Evolutionary conservation across 2,888 invertebrate species (phyloP).

Genomic region (Troides helena): DNA sequence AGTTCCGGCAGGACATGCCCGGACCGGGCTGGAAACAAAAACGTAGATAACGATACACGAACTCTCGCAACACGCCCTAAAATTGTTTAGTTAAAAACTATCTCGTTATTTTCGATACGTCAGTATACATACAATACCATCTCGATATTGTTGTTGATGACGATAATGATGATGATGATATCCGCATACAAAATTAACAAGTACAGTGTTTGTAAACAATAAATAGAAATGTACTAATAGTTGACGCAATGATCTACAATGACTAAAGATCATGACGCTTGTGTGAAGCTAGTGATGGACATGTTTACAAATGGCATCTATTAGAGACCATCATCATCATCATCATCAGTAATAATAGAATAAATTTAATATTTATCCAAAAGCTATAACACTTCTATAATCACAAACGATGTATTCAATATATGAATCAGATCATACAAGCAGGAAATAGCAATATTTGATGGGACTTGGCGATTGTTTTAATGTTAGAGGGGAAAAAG

Average conservation of each 20-base stretch:
- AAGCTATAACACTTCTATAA: background rate
- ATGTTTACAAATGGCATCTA: background rate
- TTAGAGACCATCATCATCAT: background rate
- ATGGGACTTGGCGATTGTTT: too few species aligned
- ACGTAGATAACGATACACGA: background rate
- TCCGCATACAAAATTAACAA: background rate
- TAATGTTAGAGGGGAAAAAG: too few species aligned
- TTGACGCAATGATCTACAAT: background rate
- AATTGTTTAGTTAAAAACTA: background rate
- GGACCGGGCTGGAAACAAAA: slow-evolving; percentile 51
- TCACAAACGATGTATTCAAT: too few species aligned
- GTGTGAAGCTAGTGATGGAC: background rate
- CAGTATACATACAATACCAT: background rate
- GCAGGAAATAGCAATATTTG: too few species aligned
- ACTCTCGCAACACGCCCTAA: background rate
- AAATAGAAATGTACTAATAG: background rate
- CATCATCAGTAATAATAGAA: background rate
- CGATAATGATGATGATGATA: too few species aligned
- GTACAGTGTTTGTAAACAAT: background rate
- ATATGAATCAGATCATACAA: too few species aligned
- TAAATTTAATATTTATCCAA: background rate
- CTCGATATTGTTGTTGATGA: background rate
- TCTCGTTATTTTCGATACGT: background rate
- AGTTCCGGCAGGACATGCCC: slow-evolving; percentile 55
- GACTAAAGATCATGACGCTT: background rate